These are phyloP conservation scores for Desmodus rotundus DNA, from an alignment of 2,113 vertebrate genomes.

Conservation along the genomic window DNA sequence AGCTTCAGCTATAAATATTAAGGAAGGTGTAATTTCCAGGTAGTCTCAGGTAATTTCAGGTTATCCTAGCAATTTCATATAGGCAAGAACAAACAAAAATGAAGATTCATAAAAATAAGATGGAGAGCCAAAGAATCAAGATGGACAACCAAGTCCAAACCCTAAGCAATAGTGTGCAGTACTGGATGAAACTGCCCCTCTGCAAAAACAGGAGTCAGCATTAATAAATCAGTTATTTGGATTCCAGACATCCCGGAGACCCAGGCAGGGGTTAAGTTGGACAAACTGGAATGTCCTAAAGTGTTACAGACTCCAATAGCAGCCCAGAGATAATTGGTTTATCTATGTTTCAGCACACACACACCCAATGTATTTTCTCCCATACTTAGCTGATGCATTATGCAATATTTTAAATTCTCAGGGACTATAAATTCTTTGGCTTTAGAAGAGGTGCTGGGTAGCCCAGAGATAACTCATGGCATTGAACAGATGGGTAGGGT, in stretches of 20 bases:
- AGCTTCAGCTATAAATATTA: not conserved
- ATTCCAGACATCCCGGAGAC: not conserved
- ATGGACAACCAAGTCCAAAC: not conserved
- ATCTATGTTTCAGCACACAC: not conserved
- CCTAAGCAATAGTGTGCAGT: not conserved
- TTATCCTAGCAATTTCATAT: not conserved
- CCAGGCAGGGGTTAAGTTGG: not conserved
- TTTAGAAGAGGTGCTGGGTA: not conserved
- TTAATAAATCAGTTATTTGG: not conserved
- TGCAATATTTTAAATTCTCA: not conserved
- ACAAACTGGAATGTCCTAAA: not conserved
- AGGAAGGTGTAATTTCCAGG: not conserved
- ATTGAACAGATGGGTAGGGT: not conserved
- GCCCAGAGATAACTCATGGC: not conserved
- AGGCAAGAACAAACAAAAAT: not conserved
- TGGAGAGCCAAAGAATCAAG: not conserved
- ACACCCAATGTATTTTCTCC: not conserved
- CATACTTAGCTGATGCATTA: not conserved
- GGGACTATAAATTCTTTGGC: not conserved
- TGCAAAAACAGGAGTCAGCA: not conserved
- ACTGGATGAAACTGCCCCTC: not conserved
- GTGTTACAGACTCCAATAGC: not conserved
- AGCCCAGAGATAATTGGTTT: not conserved
- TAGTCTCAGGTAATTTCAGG: not conserved
- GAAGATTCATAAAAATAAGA: not conserved